Evolutionary conservation across 37 sponge, comb jelly and placozoan genomes (phyloP).

Genomic region (Mnemiopsis leidyi): DNA sequence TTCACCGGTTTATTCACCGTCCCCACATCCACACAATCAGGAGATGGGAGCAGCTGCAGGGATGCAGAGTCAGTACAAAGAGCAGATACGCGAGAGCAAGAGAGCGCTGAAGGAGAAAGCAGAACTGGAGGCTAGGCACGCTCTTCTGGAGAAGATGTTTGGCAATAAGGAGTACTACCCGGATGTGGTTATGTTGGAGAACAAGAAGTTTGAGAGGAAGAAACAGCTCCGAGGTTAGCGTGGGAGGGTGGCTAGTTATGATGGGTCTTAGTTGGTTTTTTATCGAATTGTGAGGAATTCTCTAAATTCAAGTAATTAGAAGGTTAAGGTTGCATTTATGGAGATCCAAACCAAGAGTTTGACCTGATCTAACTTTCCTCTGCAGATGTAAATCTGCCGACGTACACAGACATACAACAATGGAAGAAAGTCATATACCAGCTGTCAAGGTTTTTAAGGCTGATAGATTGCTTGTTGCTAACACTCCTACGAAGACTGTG

Average conservation of each 20-base stretch:
- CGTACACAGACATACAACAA: constrained; percentile 63
- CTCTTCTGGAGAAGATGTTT: constrained; percentile 43
- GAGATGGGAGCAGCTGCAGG: constrained; percentile 9
- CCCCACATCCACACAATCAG: no score
- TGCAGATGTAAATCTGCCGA: constrained; percentile 55
- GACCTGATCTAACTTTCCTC: not conserved
- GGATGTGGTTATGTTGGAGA: constrained; percentile 49
- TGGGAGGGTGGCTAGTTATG: no score
- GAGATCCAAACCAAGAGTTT: no score
- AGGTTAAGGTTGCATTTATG: no score
- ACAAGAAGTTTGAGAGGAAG: constrained; percentile 32
- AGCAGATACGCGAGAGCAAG: constrained; percentile 23
- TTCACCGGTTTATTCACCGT: no score
- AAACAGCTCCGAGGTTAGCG: constrained; percentile 5
- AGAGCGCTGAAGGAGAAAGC: constrained; percentile 29
- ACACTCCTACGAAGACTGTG: constrained; percentile 11
- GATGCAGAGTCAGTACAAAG: constrained; percentile 48
- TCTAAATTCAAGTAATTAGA: no score
- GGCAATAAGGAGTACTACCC: constrained; percentile 23
- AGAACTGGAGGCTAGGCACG: not conserved
- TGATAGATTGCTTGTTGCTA: constrained; percentile 57
- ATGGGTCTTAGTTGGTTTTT: no score
- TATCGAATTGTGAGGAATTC: no score
- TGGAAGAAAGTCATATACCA: constrained; percentile 38
- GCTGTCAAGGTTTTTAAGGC: constrained; percentile 59